Base-by-base conservation (phyloP, 2,797 vertebrate genomes). In the Sebastes itinus region DNA sequence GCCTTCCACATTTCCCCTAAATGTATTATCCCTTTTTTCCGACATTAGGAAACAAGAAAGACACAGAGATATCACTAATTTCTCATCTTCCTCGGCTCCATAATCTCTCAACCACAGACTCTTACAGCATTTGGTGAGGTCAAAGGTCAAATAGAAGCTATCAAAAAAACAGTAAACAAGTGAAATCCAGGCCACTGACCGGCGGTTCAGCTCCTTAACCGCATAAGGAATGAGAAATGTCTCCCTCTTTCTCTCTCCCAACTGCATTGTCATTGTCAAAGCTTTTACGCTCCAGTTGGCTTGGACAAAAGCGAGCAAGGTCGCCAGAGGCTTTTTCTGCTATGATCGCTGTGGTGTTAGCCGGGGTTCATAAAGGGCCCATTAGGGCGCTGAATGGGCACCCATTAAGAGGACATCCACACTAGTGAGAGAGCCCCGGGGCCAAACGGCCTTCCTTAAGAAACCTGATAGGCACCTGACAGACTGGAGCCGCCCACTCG, bases 241-340 rank as follows among this genome's bases (percentile, higher is more conserved):
- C 89, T 88, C 72, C 68, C 77, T 54, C 30, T 71, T 25, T 61
- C 49, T 65, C 77, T 72, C 78, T 67, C 55, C 49, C 67, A 54
- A 71, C 86, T 81, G 78, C 77, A 73, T 87, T 88, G 88, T 93
- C 84, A 81, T 90, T 88, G 88, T 94, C 82, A 82, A 91, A 90
- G 85, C 82, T 66, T 91, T 95, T 92, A 86, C 72, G 93, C 95
- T 95, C 92, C 92, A 96, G 84, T 94, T 91, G 92, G 88, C 88
- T 60, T n/a, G 80, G 83, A 95, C 92, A 96, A 95, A 93, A 84
- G 68, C 55, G 0, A 80, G 75, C 63, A 60, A 82, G 83, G 88
- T 90, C 63, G 85, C 94, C 85, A 55, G 80, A 88, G 93, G 93
- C 92, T 94, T 88, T 91, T 92, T 86, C 85, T 84, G 88, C 90